These are phyloP conservation scores for Alectura lathami DNA, from an alignment of 2,113 vertebrate species.

Conservation along the genomic window DNA sequence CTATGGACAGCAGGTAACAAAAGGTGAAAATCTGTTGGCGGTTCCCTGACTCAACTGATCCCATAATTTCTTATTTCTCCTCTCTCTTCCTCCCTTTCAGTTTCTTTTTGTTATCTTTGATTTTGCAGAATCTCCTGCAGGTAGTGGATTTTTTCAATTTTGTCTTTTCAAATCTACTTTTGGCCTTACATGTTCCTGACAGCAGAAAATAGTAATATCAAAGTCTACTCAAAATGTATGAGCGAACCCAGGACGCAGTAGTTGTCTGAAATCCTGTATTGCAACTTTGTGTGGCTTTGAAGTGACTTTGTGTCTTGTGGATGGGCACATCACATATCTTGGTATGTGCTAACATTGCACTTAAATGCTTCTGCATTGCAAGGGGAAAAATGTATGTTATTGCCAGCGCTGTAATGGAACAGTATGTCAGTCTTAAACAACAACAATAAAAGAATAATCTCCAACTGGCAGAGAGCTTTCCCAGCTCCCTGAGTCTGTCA, in stretches of 20 bases:
- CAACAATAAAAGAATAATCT: background rate
- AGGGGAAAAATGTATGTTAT: background rate
- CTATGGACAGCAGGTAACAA: background rate
- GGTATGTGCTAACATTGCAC: rapidly evolving
- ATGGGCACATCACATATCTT: background rate
- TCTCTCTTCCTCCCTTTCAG: background rate
- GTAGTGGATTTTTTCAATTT: background rate
- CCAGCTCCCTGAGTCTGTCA: background rate
- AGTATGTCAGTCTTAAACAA: background rate
- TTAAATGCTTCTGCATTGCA: background rate
- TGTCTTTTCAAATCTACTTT: background rate
- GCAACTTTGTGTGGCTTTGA: background rate
- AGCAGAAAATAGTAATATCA: background rate
- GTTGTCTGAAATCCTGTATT: background rate
- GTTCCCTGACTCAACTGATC: background rate
- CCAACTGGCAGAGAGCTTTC: background rate
- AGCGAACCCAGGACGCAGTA: background rate
- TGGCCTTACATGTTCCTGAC: background rate
- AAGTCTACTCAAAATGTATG: background rate
- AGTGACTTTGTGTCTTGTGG: background rate
- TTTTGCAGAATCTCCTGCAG: background rate
- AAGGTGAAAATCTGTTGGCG: background rate
- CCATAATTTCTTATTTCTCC: background rate
- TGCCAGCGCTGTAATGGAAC: background rate
- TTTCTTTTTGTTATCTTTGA: background rate